phyloP scores from a whole-genome alignment of 2,888 invertebrate genomes.

The Epinotia nisella region DNA sequence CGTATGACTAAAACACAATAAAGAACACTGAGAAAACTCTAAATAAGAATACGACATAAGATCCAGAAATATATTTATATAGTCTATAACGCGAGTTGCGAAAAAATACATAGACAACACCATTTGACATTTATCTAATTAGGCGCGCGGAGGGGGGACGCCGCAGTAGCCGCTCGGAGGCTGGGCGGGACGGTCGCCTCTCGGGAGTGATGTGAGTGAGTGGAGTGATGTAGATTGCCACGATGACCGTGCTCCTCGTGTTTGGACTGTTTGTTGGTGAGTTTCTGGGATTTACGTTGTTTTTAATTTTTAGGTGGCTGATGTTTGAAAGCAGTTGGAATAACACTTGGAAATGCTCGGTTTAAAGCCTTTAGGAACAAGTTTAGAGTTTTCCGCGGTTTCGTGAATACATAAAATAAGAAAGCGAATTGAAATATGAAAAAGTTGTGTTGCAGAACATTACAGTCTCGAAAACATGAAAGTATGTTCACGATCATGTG shows the following conservation, averaged over 20 bases:
- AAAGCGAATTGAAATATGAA: too few relatives aligned
- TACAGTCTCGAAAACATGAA: too few relatives aligned
- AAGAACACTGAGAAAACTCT: too few relatives aligned
- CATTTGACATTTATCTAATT: conserved; percentile 83
- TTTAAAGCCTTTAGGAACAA: too few relatives aligned
- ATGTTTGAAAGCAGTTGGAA: not conserved
- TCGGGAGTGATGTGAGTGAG: not conserved
- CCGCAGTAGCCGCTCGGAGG: conserved; percentile 55
- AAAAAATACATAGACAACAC: conserved; percentile 70
- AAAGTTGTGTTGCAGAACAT: too few relatives aligned
- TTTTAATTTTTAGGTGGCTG: not conserved
- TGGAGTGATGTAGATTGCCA: conserved; percentile 45
- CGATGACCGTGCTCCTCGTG: conserved; percentile 62
- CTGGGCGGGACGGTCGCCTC: conserved; percentile 48
- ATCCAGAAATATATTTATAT: too few relatives aligned
- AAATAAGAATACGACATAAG: too few relatives aligned
- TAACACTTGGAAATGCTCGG: too few relatives aligned
- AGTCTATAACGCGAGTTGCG: not conserved
- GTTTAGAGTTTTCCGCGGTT: too few relatives aligned
- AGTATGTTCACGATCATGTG: too few relatives aligned
- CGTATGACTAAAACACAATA: too few relatives aligned
- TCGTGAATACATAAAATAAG: too few relatives aligned
- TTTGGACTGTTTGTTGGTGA: conserved; percentile 69
- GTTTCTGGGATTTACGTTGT: conserved; percentile 45
- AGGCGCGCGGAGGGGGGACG: conserved; percentile 64